Evolutionary conservation across 2,113 vertebrate genomes (phyloP), one percentile per base, ranked within the genome.

Genomic region (Mesocricetus auratus): DNA sequence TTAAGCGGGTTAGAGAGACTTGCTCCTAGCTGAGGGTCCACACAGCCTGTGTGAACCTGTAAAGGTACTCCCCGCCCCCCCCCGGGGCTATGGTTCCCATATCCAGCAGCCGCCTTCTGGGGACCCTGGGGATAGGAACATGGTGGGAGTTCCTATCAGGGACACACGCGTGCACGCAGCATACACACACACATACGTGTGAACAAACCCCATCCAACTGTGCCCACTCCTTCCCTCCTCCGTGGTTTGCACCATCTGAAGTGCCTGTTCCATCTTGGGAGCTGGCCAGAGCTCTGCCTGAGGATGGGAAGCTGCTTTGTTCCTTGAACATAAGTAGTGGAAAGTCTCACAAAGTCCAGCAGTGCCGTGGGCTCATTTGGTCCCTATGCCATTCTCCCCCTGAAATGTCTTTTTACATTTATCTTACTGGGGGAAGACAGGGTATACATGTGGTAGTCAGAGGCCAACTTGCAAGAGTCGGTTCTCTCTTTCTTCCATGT

Each of bases 291-390:
- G 11, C 17, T 2, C 39, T 22, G 29, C 33, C 39, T 1, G 3
- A 45, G 26, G 45, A 29, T 22, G 39, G 50, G 0, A 1, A 60
- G 26, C 2, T 15, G 19, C 53, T 6, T 47, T 33, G 4, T 33
- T 86, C 39, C 26, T 66, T 79, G 77, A n/a, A 50, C 16, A 36
- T 53, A 56, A 21, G 16, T 79, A 53, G 16, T 10, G 2, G 1
- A 15, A 50, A 50, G 60, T 62, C 9, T 36, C 82, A 66, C 24
- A 64, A 33, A 47, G 12, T 1, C 8, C 19, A 13, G 50, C 24
- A 2, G 1, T 36, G 5, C 36, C 0, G 0, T 5, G 1, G 15
- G 1, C 45, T 68, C 90, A 11, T 36, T 24, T 9, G 45, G 12
- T 33, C 39, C 74, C 64, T 85, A 2, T 31, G 0, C 17, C 5